Percentiles rank a stretch among this genome's conserved stretches.
Evolutionary conservation across 2,888 invertebrate species (phyloP).

Genomic region (Cataglyphis albicans): DNA sequence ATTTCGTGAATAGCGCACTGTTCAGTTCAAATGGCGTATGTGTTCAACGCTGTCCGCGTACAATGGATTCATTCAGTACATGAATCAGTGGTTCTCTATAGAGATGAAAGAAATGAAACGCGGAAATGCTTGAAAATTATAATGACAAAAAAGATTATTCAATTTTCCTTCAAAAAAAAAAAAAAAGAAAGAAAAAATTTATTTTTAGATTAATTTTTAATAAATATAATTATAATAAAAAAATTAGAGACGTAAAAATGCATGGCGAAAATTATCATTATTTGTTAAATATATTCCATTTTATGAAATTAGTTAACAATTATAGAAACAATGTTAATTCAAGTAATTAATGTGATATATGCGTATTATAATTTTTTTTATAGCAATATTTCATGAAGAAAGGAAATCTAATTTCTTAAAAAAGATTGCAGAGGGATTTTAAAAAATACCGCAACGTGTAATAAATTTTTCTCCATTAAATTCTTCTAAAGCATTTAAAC

Average conservation of each 20-base stretch:
- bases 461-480: constrained; percentile 9
- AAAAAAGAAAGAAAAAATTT: no score
- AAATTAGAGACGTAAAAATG: background rate
- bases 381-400: background rate
- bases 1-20: constrained; percentile 81
- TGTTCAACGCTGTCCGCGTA: constrained; percentile 72
- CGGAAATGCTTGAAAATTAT: background rate
- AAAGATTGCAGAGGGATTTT: background rate
- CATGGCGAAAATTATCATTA: background rate
- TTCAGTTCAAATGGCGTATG: constrained; percentile 79
- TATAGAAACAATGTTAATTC: background rate
- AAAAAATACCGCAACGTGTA: background rate
- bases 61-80: constrained; percentile 81
- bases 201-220: background rate
- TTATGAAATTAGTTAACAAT: background rate
- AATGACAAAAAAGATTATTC: background rate
- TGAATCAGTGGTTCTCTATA: constrained; percentile 70
- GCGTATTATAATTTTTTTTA: background rate
- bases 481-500: background rate
- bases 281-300: background rate
- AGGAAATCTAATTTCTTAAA: background rate
- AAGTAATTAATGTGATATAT: background rate
- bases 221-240: background rate
- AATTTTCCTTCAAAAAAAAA: background rate
- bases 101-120: constrained; percentile 16